Conservation (phyloP, 2,797 vertebrate species). For the Artibeus lituratus region DNA sequence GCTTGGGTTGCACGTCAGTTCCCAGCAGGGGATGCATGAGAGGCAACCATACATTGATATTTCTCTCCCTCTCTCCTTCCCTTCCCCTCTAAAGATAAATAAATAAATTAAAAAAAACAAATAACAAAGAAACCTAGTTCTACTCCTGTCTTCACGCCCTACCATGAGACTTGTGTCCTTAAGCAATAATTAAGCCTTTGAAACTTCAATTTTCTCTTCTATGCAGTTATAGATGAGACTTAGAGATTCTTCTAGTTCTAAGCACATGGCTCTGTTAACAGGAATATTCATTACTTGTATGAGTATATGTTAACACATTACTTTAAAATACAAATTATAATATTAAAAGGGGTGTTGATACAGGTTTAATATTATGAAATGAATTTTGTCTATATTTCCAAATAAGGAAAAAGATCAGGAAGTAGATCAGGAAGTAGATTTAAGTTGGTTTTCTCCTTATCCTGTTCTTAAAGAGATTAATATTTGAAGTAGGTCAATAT, state of each 20-base stretch:
- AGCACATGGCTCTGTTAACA: neutral
- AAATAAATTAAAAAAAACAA: too few species aligned
- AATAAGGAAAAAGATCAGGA: neutral
- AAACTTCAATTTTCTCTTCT: neutral
- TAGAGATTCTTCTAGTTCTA: neutral
- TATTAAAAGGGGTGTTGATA: neutral
- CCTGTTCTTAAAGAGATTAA: conserved; percentile 23
- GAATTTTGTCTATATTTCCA: neutral
- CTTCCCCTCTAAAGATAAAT: too few species aligned
- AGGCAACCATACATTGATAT: too few species aligned
- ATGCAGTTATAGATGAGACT: neutral
- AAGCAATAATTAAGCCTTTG: neutral
- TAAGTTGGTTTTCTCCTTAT: neutral
- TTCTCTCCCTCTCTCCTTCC: too few species aligned
- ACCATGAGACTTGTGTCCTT: neutral
- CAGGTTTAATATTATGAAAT: neutral
- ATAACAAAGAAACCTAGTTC: neutral
- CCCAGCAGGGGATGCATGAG: too few species aligned
- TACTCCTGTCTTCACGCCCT: neutral
- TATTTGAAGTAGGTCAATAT: conserved; percentile 51
- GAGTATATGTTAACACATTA: neutral
- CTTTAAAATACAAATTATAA: neutral
- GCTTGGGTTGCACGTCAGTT: too few species aligned
- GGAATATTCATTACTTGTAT: neutral
- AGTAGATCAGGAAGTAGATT: conserved; percentile 33